Conservation (phyloP, 2,797 vertebrate species). For the Falco rusticolus region DNA sequence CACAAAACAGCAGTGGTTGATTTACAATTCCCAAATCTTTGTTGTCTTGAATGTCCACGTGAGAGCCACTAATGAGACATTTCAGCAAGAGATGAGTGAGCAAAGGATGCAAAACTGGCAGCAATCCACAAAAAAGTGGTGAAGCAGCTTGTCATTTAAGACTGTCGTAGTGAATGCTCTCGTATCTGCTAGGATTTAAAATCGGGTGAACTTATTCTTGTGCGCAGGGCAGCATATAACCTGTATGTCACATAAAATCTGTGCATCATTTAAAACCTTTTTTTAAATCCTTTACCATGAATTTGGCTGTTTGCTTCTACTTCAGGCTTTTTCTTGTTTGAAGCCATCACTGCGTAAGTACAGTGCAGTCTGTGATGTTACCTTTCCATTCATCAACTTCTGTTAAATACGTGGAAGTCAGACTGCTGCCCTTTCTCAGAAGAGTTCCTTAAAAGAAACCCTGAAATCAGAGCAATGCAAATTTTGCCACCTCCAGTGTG, state of each 20-base stretch:
- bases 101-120: not conserved
- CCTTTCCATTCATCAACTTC: not conserved
- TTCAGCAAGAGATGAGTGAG: not conserved
- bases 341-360: not conserved
- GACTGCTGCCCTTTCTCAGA: not conserved
- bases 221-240: not conserved
- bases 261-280: not conserved
- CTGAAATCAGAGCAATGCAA: not conserved
- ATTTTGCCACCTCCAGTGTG: not conserved
- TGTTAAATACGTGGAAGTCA: not conserved
- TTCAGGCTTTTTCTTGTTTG: not conserved
- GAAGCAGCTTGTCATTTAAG: not conserved
- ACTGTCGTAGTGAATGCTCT: not conserved
- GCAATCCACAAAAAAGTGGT: not conserved
- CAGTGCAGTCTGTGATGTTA: not conserved
- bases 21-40: not conserved
- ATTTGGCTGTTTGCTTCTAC: not conserved
- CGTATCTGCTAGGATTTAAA: not conserved
- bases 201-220: not conserved
- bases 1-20: not conserved
- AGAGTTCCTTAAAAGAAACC: not conserved
- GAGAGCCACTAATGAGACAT: not conserved
- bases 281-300: not conserved
- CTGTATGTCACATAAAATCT: fast-evolving
- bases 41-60: not conserved